phyloP scores from a whole-genome alignment of 2,113 vertebrate species.

The Poecilia latipinna region DNA sequence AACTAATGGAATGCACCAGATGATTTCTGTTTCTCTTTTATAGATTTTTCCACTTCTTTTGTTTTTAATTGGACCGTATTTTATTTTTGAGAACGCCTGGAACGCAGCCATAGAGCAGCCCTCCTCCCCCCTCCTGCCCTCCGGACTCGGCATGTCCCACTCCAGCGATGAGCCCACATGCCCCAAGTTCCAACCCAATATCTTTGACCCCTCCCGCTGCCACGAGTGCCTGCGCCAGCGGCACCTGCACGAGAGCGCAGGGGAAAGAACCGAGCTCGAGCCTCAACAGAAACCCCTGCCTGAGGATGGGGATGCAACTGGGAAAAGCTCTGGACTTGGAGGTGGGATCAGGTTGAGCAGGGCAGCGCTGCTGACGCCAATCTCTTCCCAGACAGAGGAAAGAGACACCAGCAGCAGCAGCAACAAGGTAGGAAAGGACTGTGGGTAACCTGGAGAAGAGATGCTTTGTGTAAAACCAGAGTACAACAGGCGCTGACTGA shows the following conservation, averaged over 20 bases:
- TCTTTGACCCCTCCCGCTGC: slow-evolving; percentile 86
- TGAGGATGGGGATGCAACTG: slow-evolving; percentile 2
- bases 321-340: neutral
- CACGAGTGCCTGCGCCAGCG: slow-evolving; percentile 84
- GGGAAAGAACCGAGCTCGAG: slow-evolving; percentile 15
- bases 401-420: slow-evolving; percentile 62
- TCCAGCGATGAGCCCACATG: slow-evolving; percentile 72
- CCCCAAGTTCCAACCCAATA: slow-evolving; percentile 84
- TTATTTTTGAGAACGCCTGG: slow-evolving; percentile 33
- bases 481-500: slow-evolving; percentile 17
- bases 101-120: slow-evolving; percentile 53
- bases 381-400: slow-evolving; percentile 65
- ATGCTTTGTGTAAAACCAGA: neutral
- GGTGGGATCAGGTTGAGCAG: slow-evolving; percentile 23
- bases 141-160: slow-evolving; percentile 77
- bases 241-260: slow-evolving; percentile 74
- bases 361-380: slow-evolving; percentile 40
- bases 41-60: neutral
- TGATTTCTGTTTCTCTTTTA: neutral
- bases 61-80: neutral
- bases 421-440: slow-evolving; percentile 71
- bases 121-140: neutral
- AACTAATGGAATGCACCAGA: neutral
- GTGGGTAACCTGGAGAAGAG: slow-evolving; percentile 17
- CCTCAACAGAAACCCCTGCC: slow-evolving; percentile 30